Percentiles rank a stretch among this genome's conserved stretches.
Evolutionary conservation across 2,797 vertebrate genomes (phyloP).

Genomic region (Chrosomus eos): DNA sequence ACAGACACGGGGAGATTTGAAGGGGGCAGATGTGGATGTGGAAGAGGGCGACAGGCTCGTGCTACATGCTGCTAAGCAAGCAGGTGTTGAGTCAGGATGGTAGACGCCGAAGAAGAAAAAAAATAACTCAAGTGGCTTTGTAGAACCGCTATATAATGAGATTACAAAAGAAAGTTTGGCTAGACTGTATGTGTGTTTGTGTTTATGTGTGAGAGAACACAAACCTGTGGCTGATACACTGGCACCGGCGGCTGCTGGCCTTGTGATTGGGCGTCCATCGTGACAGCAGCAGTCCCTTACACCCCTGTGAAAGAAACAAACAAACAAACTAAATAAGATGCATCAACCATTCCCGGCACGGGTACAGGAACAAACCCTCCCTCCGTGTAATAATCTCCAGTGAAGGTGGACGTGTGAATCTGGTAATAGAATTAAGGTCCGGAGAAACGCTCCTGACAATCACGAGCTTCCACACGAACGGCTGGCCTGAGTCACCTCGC

Average conservation of each 20-base stretch:
- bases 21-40: slow-evolving; percentile 58
- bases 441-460: slow-evolving; percentile 45
- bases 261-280: slow-evolving; percentile 92
- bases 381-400: slow-evolving; percentile 42
- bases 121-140: slow-evolving; percentile 23
- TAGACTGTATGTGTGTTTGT: not conserved
- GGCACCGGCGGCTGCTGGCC: slow-evolving; percentile 87
- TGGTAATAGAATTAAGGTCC: slow-evolving; percentile 56
- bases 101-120: slow-evolving; percentile 15
- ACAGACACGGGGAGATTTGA: slow-evolving; percentile 57
- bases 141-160: slow-evolving; percentile 18
- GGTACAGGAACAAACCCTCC: slow-evolving; percentile 36
- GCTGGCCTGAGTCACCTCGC: slow-evolving; percentile 49
- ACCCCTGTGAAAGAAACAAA: slow-evolving; percentile 76
- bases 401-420: slow-evolving; percentile 38
- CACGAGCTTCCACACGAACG: slow-evolving; percentile 45
- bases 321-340: slow-evolving; percentile 37
- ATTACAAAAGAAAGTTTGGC: slow-evolving; percentile 29
- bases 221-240: slow-evolving; percentile 92
- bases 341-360: slow-evolving; percentile 12
- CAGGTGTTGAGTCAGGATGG: slow-evolving; percentile 45
- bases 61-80: slow-evolving; percentile 54
- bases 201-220: slow-evolving; percentile 7
- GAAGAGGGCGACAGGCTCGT: slow-evolving; percentile 45
- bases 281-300: slow-evolving; percentile 72